Base-by-base conservation (phyloP, 2,113 vertebrate species). In the Microcebus murinus region DNA sequence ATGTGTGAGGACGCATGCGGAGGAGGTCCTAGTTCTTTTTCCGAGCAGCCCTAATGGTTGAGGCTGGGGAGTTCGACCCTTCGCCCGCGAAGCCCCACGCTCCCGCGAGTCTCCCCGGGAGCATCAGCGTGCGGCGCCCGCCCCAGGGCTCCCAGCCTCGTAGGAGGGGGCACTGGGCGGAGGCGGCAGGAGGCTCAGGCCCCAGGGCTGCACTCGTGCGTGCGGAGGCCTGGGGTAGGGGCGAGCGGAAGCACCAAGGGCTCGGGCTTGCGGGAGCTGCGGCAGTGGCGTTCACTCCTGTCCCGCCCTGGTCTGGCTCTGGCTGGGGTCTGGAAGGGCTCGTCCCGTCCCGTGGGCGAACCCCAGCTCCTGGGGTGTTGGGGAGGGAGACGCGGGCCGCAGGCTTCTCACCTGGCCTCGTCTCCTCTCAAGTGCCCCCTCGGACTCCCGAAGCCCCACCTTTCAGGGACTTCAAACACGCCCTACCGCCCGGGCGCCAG, bases 401-500 rank as follows among this genome's bases (percentile, higher is more conserved):
- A 10, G 10, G 79, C 76, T 67, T 67, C 71, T 94, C 96, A 83
- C 91, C 87, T 70, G 94, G 50, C 29, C 52, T 80, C n/a, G 29
- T 95, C 82, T 76, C 36, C 73, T 76, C 50, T 23, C 84, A 65
- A 71, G 87, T 57, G 65, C 80, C 45, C 90, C 68, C 68, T 8
- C 3, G n/a, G 67, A 74, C 36, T 67, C 89, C 89, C 8, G n/a
- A 2, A 23, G 81, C 96, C 92, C 82, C 95, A 94, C 91, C 96
- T 96, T 94, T 14, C n/a, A 4, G 20, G 92, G 89, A 96, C 94
- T 97, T 98, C 97, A 97, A 97, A 97, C 29, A 84, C 45, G 7
- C 70, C 63, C 68, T 8, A 74, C 86, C 88, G 81, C 95, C 68
- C 4, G 12, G 12, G 70, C 27, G 59, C 68, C 55, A 15, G 8